phyloP scores from a whole-genome alignment of 1,140 invertebrate species.

The Ericerus pela region DNA sequence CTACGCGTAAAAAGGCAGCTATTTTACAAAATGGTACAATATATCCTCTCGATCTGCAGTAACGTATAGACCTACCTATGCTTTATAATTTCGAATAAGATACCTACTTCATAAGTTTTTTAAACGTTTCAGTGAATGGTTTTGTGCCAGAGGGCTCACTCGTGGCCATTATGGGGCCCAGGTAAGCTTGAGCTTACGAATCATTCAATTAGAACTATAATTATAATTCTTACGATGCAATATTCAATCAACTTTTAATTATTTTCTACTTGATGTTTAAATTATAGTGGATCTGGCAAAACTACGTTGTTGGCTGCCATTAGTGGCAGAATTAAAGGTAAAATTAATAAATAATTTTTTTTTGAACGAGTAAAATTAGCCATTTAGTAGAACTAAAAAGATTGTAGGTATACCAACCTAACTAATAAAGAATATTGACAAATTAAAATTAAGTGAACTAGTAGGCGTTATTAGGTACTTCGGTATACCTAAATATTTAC shows the following conservation, averaged over 20 bases:
- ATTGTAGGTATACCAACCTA: no score
- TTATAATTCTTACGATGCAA: neutral
- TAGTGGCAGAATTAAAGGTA: slow-evolving; percentile 44
- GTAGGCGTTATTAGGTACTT: neutral
- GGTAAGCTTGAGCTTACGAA: slow-evolving; percentile 25
- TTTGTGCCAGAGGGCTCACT: slow-evolving; percentile 29
- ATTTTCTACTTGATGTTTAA: neutral
- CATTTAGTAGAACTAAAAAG: no score
- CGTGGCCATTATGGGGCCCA: slow-evolving; percentile 34
- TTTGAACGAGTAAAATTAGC: neutral
- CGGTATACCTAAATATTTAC: neutral
- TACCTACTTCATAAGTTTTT: no score
- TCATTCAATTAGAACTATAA: neutral
- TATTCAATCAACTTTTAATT: neutral
- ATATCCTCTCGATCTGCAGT: no score
- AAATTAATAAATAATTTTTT: neutral
- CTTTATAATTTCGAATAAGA: no score
- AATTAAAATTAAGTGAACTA: neutral
- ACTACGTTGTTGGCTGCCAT: slow-evolving; percentile 52
- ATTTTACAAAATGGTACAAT: no score
- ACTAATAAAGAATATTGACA: no score
- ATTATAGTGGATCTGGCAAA: slow-evolving; percentile 50
- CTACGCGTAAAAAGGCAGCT: no score
- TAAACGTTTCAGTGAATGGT: slow-evolving; percentile 32
- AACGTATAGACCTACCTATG: no score